phyloP scores from a whole-genome alignment of 2,113 vertebrate species.

The Thomomys bottae region DNA sequence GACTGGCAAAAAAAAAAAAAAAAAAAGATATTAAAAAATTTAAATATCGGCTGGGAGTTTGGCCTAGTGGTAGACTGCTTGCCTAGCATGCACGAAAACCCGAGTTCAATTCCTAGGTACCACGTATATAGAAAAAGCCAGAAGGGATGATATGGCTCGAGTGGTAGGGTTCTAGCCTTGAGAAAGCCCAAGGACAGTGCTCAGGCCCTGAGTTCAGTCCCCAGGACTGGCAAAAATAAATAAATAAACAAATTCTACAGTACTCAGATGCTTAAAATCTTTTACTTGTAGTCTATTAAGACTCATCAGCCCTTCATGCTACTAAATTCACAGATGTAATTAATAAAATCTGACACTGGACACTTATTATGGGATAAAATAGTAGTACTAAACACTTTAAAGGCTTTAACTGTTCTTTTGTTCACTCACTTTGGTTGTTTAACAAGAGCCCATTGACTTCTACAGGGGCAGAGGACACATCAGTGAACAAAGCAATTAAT shows the following conservation, averaged over 20 bases:
- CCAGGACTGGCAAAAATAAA: too few relatives aligned
- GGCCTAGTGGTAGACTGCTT: too few relatives aligned
- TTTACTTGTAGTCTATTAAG: neutral
- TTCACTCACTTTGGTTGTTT: neutral
- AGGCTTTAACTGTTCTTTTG: neutral
- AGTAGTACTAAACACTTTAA: neutral
- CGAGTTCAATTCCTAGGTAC: too few relatives aligned
- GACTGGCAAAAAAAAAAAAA: too few relatives aligned
- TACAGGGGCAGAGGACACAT: neutral
- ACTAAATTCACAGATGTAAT: neutral
- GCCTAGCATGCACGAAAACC: too few relatives aligned
- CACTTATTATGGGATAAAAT: conserved; percentile 9
- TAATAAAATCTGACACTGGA: conserved; percentile 4
- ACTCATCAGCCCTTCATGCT: neutral
- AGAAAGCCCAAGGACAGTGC: too few relatives aligned
- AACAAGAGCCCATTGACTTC: neutral
- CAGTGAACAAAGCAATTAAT: neutral
- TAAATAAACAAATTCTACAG: conserved; percentile 10
- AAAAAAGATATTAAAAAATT: too few relatives aligned
- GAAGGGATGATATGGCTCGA: too few relatives aligned
- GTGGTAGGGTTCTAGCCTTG: too few relatives aligned
- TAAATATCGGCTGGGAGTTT: too few relatives aligned
- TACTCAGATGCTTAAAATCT: neutral
- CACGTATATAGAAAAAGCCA: too few relatives aligned
- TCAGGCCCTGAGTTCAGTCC: too few relatives aligned